A percentile compares a stretch with the other conserved stretches of the same genome.
These are phyloP conservation scores for Argynnis bischoffii DNA, from an alignment of 2,888 invertebrate species.

Conservation along the genomic window DNA sequence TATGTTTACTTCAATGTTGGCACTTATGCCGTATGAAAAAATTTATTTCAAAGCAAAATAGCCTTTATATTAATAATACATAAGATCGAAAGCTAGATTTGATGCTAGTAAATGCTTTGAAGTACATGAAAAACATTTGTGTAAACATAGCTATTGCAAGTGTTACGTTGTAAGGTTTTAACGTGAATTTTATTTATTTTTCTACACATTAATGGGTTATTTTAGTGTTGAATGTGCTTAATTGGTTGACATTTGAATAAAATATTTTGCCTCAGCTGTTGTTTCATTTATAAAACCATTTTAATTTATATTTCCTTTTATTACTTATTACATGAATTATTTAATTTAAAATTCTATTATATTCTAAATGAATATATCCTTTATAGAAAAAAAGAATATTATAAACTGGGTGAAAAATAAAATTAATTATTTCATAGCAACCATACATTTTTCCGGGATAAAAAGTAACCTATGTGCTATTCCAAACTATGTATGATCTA, in stretches of 20 bases:
- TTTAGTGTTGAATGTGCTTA: conserved; percentile 32
- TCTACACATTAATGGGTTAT: conserved; percentile 7
- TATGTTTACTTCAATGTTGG: conserved; percentile 4
- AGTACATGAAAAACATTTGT: neutral
- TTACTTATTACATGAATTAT: neutral
- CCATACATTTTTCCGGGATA: no score
- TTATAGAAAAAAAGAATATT: no score
- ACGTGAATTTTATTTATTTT: conserved; percentile 28
- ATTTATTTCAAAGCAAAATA: no score
- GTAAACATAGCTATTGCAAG: conserved; percentile 6
- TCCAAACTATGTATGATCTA: no score
- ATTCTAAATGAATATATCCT: no score
- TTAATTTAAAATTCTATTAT: neutral
- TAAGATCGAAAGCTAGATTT: no score
- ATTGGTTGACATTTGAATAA: conserved; percentile 32
- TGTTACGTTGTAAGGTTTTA: conserved; percentile 12
- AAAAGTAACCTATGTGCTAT: no score
- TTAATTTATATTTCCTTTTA: neutral
- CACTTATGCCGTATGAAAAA: neutral
- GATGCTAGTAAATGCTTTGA: neutral
- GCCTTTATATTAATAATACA: no score
- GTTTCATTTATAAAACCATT: conserved; percentile 5
- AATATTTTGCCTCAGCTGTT: conserved; percentile 29
- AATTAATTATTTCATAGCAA: no score
- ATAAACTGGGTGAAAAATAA: no score